Evolutionary conservation across 2,113 vertebrate species (phyloP).

Genomic region (Barbus barbus): DNA sequence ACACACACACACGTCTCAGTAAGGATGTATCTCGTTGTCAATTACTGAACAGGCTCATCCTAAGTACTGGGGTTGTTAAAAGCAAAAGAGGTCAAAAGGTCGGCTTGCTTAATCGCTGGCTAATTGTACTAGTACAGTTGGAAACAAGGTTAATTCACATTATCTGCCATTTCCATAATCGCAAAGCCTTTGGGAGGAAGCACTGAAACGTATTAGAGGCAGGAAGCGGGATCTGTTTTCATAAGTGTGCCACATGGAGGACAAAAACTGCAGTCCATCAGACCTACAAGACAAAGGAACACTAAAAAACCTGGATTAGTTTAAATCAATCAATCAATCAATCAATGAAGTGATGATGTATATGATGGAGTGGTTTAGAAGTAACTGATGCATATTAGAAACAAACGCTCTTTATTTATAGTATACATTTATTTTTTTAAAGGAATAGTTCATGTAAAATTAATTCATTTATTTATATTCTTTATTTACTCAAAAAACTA

Average conservation of each 20-base stretch:
- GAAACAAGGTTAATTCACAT: constrained; percentile 52
- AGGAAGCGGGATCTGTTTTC: constrained; percentile 24
- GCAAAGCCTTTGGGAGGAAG: constrained; percentile 48
- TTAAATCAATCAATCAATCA: background rate
- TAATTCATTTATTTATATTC: too few relatives aligned
- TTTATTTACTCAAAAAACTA: too few relatives aligned
- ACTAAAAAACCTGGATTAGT: background rate
- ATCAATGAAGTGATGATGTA: background rate
- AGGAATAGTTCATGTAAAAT: too few relatives aligned
- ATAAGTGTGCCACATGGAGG: background rate
- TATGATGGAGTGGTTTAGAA: background rate
- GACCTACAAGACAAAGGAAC: background rate
- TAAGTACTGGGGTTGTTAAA: constrained; percentile 32
- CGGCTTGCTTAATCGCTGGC: constrained; percentile 39
- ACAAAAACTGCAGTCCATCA: background rate
- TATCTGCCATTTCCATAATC: constrained; percentile 58
- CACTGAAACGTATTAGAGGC: constrained; percentile 41
- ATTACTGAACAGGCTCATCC: constrained; percentile 36
- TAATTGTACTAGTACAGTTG: constrained; percentile 52
- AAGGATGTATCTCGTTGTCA: background rate
- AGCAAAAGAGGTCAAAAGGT: constrained; percentile 45
- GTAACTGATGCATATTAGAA: background rate
- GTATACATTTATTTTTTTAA: too few relatives aligned
- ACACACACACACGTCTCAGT: constrained; percentile 31
- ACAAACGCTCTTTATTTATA: background rate